Conservation (phyloP, 2,888 invertebrate species). For the Drosophila mulleri region DNA sequence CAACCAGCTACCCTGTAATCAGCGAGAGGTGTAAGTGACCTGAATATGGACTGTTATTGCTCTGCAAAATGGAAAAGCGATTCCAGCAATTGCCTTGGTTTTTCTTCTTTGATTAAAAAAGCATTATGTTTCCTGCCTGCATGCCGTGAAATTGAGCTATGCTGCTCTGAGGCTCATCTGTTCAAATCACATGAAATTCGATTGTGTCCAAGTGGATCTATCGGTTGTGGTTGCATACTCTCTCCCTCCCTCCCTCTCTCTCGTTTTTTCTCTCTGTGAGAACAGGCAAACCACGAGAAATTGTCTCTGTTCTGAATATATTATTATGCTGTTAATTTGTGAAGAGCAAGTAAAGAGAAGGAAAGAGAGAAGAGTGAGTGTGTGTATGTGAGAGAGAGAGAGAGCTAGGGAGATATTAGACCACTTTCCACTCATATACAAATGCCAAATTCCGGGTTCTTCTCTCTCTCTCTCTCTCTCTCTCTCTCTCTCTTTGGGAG, state of each 20-base stretch:
- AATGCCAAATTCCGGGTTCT: too few species aligned
- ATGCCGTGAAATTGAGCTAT: neutral
- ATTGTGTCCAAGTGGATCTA: neutral
- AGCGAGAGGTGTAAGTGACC: slow-evolving; percentile 69
- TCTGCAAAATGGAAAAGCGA: slow-evolving; percentile 27
- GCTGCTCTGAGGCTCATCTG: neutral
- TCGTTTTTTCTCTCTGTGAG: neutral
- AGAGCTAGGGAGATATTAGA: neutral
- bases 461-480: too few species aligned
- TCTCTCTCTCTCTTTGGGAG: too few species aligned
- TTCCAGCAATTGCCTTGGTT: slow-evolving; percentile 18
- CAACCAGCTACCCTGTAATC: slow-evolving; percentile 53
- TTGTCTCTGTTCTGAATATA: neutral
- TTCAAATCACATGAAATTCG: neutral
- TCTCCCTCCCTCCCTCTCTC: too few species aligned
- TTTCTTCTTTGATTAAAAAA: slow-evolving; percentile 1
- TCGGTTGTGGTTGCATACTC: neutral
- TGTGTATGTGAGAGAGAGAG: too few species aligned
- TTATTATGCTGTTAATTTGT: neutral
- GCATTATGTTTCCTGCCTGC: neutral
- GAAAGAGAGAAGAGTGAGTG: too few species aligned
- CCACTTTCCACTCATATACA: neutral
- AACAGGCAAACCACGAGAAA: neutral
- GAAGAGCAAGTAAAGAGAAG: too few species aligned
- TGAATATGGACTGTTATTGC: slow-evolving; percentile 53